Conservation (phyloP, 2,888 invertebrate genomes). For the Drosophila basisetae region DNA sequence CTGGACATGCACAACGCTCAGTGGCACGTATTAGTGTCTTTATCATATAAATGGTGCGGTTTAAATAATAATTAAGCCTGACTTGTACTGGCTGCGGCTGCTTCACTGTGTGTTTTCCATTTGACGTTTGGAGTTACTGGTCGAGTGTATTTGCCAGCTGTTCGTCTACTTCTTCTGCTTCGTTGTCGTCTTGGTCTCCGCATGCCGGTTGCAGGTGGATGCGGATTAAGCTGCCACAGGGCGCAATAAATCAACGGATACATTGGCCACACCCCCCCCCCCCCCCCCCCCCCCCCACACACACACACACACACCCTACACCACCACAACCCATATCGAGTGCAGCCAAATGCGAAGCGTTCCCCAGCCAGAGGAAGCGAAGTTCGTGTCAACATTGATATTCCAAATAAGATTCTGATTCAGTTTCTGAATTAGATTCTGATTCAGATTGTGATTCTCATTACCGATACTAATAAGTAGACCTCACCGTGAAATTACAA, state of each 20-base stretch:
- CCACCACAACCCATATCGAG: conserved; percentile 1
- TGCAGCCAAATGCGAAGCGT: conserved; percentile 68
- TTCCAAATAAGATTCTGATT: conserved; percentile 40
- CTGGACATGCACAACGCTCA: conserved; percentile 74
- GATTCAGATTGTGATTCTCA: conserved; percentile 32
- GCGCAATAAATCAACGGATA: conserved; percentile 72
- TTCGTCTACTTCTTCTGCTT: conserved; percentile 13
- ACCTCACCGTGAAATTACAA: neutral
- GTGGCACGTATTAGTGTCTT: conserved; percentile 74
- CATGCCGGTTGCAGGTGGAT: conserved; percentile 49
- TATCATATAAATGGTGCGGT: conserved; percentile 81
- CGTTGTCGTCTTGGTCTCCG: neutral
- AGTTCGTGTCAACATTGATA: conserved; percentile 61
- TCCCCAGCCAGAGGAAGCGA: conserved; percentile 16
- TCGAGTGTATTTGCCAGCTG: conserved; percentile 38
- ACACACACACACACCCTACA: neutral
- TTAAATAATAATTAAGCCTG: conserved; percentile 78
- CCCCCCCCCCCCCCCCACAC: neutral
- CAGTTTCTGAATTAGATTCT: neutral
- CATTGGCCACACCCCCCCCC: conserved; percentile 43
- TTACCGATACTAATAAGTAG: conserved; percentile 20
- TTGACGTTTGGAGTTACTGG: conserved; percentile 21
- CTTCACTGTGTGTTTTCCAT: conserved; percentile 1
- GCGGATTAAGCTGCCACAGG: conserved; percentile 50
- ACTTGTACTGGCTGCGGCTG: conserved; percentile 24